phyloP scores from a whole-genome alignment of 2,797 vertebrate species.

The Nannoperca australis region DNA sequence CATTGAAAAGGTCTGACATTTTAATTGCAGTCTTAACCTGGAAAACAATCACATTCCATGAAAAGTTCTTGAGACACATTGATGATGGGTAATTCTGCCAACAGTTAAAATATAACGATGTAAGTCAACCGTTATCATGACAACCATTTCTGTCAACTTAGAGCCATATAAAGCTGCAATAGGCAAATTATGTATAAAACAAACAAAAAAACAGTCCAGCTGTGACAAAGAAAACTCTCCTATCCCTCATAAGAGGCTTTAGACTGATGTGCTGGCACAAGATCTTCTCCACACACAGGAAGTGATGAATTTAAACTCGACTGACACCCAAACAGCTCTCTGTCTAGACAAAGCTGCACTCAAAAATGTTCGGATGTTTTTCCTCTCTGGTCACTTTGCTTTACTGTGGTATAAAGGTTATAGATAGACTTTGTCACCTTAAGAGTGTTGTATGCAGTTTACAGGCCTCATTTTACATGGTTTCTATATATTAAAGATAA shows the following conservation, averaged over 20 bases:
- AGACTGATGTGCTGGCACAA: neutral
- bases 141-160: neutral
- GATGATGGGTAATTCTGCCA: neutral
- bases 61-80: neutral
- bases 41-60: neutral
- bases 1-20: neutral
- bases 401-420: neutral
- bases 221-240: neutral
- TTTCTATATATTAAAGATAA: neutral
- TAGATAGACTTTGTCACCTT: neutral
- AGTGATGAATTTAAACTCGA: neutral
- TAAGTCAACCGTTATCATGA: neutral
- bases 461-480: neutral
- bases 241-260: neutral
- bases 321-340: neutral
- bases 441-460: neutral
- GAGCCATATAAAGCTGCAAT: conserved; percentile 20
- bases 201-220: neutral
- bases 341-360: neutral
- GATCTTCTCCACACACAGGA: neutral
- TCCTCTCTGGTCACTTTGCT: neutral
- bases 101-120: neutral
- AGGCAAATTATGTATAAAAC: neutral
- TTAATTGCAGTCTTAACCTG: neutral
- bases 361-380: neutral